Percentiles rank a stretch among this genome's conserved stretches.
These are phyloP conservation scores for Peromyscus californicus DNA, from an alignment of 2,113 vertebrate species.

Conservation along the genomic window DNA sequence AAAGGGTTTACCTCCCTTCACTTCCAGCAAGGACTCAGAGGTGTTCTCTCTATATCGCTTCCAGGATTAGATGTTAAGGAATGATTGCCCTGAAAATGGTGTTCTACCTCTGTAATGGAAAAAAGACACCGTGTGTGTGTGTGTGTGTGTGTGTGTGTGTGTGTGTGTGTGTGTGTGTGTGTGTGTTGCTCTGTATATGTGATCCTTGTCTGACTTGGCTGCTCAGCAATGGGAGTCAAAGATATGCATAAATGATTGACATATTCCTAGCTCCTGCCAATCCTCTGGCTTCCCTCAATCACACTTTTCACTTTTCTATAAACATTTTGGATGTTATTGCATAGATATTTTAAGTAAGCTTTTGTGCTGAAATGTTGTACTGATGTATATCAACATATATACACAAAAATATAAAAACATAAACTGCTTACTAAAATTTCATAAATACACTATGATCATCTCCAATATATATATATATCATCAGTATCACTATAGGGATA, in stretches of 20 bases:
- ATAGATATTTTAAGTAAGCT: conserved; percentile 6
- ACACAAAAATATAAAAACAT: conserved; percentile 2
- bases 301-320: background rate
- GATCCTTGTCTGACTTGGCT: background rate
- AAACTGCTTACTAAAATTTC: conserved; percentile 5
- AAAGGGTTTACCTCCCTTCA: background rate
- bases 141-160: background rate
- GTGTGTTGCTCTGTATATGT: background rate
- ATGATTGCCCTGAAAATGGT: background rate
- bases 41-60: background rate
- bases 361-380: conserved; percentile 9
- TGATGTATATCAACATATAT: background rate
- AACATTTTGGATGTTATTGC: background rate
- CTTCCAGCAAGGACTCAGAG: background rate
- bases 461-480: background rate
- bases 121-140: background rate
- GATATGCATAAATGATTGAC: background rate
- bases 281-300: background rate
- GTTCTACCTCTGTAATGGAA: background rate
- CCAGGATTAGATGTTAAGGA: background rate
- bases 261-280: background rate
- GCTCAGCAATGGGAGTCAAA: background rate
- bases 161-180: no score
- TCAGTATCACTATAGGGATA: background rate
- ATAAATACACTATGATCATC: background rate